phyloP scores from a whole-genome alignment of 2,797 vertebrate genomes.

The Sebastes iracundus region DNA sequence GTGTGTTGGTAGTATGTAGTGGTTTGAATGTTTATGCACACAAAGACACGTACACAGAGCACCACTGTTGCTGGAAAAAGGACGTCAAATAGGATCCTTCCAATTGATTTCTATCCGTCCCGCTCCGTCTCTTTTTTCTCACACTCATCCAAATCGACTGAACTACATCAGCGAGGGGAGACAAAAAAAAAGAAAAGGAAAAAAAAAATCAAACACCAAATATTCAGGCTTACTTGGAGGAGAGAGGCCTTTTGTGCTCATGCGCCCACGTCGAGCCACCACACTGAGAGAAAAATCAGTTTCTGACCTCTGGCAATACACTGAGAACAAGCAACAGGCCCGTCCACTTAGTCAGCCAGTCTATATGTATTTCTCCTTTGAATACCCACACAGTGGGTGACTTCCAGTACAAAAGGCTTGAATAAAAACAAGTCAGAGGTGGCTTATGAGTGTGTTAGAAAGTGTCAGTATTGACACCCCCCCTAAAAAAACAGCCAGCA shows the following conservation, averaged over 20 bases:
- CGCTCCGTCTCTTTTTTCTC: neutral
- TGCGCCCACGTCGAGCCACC: neutral
- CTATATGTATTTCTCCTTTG: conserved; percentile 18
- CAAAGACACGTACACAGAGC: neutral
- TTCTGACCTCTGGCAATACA: conserved; percentile 6
- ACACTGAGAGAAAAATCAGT: conserved; percentile 14
- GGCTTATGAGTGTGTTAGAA: neutral
- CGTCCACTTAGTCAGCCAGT: conserved; percentile 12
- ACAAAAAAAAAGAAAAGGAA: neutral
- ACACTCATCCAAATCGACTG: neutral
- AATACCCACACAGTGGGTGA: conserved; percentile 19
- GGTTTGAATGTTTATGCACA: neutral
- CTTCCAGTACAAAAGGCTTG: neutral
- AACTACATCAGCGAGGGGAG: neutral
- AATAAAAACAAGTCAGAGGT: conserved; percentile 18
- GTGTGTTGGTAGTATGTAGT: neutral
- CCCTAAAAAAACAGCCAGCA: too few relatives aligned
- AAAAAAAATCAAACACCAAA: neutral
- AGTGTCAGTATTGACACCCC: neutral
- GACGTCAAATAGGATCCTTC: neutral
- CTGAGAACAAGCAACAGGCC: neutral
- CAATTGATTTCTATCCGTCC: conserved; percentile 8
- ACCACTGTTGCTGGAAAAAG: neutral
- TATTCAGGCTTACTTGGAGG: neutral
- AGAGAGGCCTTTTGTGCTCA: conserved; percentile 2